Base-by-base conservation (phyloP, 2,113 vertebrate genomes). In the Perccottus glenii region DNA sequence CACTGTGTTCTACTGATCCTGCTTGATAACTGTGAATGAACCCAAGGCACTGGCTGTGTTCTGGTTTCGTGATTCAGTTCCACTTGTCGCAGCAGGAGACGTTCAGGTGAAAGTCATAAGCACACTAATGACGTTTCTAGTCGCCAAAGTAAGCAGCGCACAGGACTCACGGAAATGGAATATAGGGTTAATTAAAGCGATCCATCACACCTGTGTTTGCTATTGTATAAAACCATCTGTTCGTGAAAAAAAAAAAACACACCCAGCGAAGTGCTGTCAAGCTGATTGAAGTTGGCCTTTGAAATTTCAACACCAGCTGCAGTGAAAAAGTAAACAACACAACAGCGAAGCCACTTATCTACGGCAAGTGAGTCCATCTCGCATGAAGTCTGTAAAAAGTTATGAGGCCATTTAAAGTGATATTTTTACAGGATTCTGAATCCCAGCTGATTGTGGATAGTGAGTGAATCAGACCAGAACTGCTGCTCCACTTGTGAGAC, bases 251-350 rank as follows among this genome's bases (percentile, higher is more conserved):
- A 40, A 27, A 33, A 16, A 73, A 42, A 16, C 44, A 12, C 9
- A 14, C 11, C 5, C 12, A 5, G 38, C 12, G 11, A 10, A 11
- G 40, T 35, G 51, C 59, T 50, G 44, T 70, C 40, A 60, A 38
- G 14, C 51, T 46, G 67, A 64, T 56, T 51, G 35, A 27, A 44
- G 45, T 52, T 66, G 56, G 42, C 50, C 67, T 58, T 55, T 68
- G 36, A 71, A 73, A 60, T 19, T 63, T 42, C 35, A 11, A 52
- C 2, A 11, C 2, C 32, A 52, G 62, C 19, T 56, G 58, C 15
- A 38, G 14, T 40, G 11, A 40, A 44, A 60, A 19, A n/a, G 47
- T 71, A 70, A 64, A 60, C n/a, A 66, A 14, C 43, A 27, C 38
- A n/a, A 58, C 33, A 52, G 50, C 60, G 64, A n/a, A 12, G 6